Evolutionary conservation across 2,797 vertebrate species (phyloP), one percentile per base, ranked within the genome.

Genomic region (Eulemur coronatus): DNA sequence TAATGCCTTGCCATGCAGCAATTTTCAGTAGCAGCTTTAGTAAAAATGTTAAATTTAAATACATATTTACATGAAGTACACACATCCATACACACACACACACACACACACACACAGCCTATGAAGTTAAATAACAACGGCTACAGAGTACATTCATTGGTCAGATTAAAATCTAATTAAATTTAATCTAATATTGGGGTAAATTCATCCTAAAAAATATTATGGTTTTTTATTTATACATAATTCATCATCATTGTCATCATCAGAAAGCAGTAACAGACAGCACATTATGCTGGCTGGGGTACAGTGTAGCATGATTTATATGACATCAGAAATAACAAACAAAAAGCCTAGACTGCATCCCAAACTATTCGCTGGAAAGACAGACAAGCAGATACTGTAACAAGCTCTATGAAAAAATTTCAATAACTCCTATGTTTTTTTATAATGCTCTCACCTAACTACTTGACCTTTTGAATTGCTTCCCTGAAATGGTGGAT

Each of bases 11-110:
- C 69, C 57, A 75, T 26, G 17, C 7, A 91, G n/a, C 50, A 81
- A 73, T 85, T 91, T 80, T 84, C 63, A 92, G 41, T n/a, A 88
- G 33, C 20, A 95, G 38, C 24, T 92, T 91, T 84, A 70, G 72
- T 80, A 63, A 97, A 84, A 95, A 30, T 65, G 7, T 67, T 84
- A 89, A 59, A 90, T 95, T 90, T 92, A 95, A 92, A 72, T 85
- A 46, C 17, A 75, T 55, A 43, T 69, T 50, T 75, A 72, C 22
- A 35, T 28, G 30, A 26, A 41, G 28, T 61, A 3, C 18, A 76
- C 22, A 11, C 57, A 52, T 46, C 41, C 26, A 65, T 17, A 14
- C 4, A 9, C 15, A n/a, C 26, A 12, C 28, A 9, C 15, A n/a
- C 26, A 12, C 28, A 8, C 46, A 38, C 26, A 30, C 22, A 55